These are phyloP conservation scores for Oriolus oriolus DNA, from an alignment of 2,113 vertebrate species.

Conservation along the genomic window DNA sequence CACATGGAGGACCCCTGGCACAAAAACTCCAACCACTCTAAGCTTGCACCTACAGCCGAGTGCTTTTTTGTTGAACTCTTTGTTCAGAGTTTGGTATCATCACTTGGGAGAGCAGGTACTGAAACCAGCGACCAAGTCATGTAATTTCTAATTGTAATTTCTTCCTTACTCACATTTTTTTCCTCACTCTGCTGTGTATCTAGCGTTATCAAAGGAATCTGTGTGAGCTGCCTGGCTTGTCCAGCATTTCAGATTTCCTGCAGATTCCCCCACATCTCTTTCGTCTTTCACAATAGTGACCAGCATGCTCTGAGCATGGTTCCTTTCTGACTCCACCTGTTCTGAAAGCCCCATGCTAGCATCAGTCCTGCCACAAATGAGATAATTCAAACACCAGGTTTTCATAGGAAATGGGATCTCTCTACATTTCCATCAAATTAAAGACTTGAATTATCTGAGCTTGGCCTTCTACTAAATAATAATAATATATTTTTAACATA, in stretches of 20 bases:
- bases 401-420: neutral
- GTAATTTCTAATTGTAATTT: neutral
- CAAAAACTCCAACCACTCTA: neutral
- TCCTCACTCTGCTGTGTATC: neutral
- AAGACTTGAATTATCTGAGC: neutral
- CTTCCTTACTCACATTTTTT: neutral
- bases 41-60: neutral
- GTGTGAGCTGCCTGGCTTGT: neutral
- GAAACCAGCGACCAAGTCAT: neutral
- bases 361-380: neutral
- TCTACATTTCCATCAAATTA: neutral
- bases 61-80: too few species aligned
- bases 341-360: neutral
- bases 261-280: neutral
- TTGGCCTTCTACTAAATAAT: neutral
- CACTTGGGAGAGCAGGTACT: accelerated
- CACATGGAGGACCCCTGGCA: accelerated
- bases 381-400: neutral
- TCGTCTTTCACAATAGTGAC: neutral
- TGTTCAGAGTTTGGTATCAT: neutral
- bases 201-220: neutral
- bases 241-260: neutral
- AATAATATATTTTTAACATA: neutral
- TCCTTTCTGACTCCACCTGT: neutral
- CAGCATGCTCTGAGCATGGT: accelerated